Evolutionary conservation across 2,888 invertebrate genomes (phyloP).

Genomic region (Petrolisthes cinctipes): DNA sequence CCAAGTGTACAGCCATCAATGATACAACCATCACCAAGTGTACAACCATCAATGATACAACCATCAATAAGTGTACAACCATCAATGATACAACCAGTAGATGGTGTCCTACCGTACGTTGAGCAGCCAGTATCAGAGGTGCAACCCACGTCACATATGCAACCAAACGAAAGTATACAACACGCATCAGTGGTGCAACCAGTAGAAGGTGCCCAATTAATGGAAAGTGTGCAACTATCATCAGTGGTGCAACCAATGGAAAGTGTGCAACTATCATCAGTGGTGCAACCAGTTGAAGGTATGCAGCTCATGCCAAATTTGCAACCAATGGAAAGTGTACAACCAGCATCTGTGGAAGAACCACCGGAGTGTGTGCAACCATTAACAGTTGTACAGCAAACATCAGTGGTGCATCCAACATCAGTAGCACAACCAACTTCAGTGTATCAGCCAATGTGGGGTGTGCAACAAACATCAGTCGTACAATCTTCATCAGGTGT

Average conservation of each 20-base stretch:
- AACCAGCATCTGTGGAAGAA: not conserved
- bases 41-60: not conserved
- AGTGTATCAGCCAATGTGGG: not conserved
- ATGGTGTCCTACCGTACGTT: not conserved
- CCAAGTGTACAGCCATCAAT: not conserved
- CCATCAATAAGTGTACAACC: not conserved
- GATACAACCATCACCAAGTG: not conserved
- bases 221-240: not conserved
- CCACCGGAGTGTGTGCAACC: not conserved
- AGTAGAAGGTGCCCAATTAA: not conserved
- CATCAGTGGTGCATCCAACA: not conserved
- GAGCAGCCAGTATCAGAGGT: not conserved
- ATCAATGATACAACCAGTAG: not conserved
- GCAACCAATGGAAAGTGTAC: not conserved
- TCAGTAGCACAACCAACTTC: not conserved
- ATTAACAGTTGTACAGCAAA: not conserved
- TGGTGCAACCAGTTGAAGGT: not conserved
- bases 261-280: not conserved
- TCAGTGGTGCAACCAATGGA: not conserved
- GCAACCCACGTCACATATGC: not conserved
- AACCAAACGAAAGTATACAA: not conserved
- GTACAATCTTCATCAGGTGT: not conserved
- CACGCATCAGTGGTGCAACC: not conserved
- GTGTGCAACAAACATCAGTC: not conserved
- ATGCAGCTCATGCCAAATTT: not conserved